These are phyloP conservation scores for Brachionus asplanchnoidis DNA, from an alignment of 1,140 invertebrate genomes.

Conservation along the genomic window DNA sequence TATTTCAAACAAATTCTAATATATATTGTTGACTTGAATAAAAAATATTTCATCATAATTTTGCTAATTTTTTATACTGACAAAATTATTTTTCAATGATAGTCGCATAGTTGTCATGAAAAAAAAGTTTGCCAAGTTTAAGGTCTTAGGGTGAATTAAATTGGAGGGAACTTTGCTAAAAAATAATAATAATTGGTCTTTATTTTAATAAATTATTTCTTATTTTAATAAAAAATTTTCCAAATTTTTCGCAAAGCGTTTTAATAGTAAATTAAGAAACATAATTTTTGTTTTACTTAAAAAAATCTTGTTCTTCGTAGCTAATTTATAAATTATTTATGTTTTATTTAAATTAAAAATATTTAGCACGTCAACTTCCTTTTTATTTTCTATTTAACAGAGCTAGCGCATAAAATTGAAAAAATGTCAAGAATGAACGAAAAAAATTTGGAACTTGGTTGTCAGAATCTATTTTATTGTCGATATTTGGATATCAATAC, in stretches of 20 bases:
- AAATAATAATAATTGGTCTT: not conserved
- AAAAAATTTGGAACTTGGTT: not conserved
- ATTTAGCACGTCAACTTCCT: slow-evolving; percentile 15
- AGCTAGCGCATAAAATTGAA: not conserved
- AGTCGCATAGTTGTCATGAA: not conserved
- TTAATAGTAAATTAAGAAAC: not conserved
- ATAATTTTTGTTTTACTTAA: not conserved
- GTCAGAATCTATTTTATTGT: not conserved
- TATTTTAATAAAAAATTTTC: not conserved
- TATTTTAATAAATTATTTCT: not conserved
- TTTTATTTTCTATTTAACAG: not conserved
- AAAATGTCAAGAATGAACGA: not conserved
- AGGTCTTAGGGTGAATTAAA: not conserved
- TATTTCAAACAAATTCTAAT: not conserved
- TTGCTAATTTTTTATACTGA: not conserved
- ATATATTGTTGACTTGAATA: not conserved
- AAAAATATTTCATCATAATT: not conserved
- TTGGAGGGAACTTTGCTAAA: not conserved
- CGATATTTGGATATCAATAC: not conserved
- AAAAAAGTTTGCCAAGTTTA: not conserved
- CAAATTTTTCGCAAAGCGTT: not conserved
- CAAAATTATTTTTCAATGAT: not conserved
- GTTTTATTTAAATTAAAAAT: not conserved
- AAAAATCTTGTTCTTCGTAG: not conserved
- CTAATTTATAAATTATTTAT: not conserved